Base-by-base conservation (phyloP, 2,113 vertebrate species). In the Melanotaenia duboulayi region DNA sequence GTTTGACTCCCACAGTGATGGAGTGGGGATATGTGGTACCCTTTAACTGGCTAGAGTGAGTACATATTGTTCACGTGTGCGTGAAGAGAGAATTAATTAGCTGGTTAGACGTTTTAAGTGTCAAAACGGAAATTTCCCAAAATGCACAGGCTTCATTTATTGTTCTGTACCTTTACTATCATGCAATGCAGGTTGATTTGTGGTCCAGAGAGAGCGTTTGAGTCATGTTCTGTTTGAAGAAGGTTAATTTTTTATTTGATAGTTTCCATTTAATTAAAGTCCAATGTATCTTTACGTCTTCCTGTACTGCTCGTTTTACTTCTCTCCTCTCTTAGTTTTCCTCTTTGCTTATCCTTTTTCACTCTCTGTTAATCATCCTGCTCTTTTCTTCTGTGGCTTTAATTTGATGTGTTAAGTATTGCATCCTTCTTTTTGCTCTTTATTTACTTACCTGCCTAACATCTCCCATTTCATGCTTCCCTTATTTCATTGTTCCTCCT, bases 41-140 rank as follows among this genome's bases (percentile, higher is more conserved):
- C 62, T 67, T 85, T 66, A 74, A 82, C 24, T 69, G 80, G 22
- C 32, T 80, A 11, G 83, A 84, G 81, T 89, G 71, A 89, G 83
- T 80, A 77, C 9, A 7, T 14, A 4, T 23, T 40, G 5, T 65
- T 58, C 2, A 10, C 0, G 54, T 73, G 37, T 55, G 23, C 8
- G 48, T 22, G 22, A 51, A 4, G 50, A n/a, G 17, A 46, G 5
- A 48, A 9, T 48, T 6, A 48, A 48, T 48, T 17, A 19, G 16
- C 44, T 48, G 13, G 17, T 48, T 0, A 5, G 16, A 48, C 19
- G n/a, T n/a, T 7, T 17, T 19, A 48, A 48, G 7, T 4, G 19
- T n/a, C 0, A 48, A 42, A 17, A 48, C 19, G 17, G 13, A 14
- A 48, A 13, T 42, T 40, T 40, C 39, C 39, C 39, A 40, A 10